These are phyloP conservation scores for Cylloceria caligata DNA, from an alignment of 2,888 invertebrate genomes.

Conservation along the genomic window DNA sequence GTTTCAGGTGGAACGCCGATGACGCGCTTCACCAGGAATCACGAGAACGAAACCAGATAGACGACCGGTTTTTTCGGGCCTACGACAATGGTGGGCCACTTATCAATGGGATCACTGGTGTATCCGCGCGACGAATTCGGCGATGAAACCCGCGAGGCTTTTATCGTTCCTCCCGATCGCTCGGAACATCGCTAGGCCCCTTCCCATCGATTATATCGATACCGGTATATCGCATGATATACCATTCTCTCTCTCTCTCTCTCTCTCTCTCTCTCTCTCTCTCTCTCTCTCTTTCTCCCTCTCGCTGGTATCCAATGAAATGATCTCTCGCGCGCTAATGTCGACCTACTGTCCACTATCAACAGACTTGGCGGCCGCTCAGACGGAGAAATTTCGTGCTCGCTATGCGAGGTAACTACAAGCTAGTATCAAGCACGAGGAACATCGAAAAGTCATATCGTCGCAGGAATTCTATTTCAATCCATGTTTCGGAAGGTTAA, in stretches of 20 bases:
- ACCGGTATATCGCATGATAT: conserved; percentile 52
- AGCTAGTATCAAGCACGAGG: not conserved
- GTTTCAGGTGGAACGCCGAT: conserved; percentile 20
- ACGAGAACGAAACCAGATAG: not conserved
- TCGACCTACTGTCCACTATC: conserved; percentile 58
- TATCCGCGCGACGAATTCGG: conserved; percentile 78
- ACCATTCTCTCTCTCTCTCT: conserved; percentile 9
- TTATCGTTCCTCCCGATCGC: conserved; percentile 55
- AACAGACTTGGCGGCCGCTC: conserved; percentile 34
- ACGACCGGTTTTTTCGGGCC: conserved; percentile 70
- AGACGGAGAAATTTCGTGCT: conserved; percentile 60
- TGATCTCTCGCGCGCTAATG: conserved; percentile 47
- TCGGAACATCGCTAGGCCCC: conserved; percentile 34
- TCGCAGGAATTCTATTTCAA: not conserved
- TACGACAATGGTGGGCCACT: conserved; percentile 82
- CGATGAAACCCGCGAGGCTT: conserved; percentile 53
- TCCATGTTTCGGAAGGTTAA: not conserved
- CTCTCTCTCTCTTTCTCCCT: conserved; percentile 21
- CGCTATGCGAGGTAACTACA: not conserved
- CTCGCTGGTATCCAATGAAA: conserved; percentile 31
- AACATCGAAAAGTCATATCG: conserved; percentile 1
- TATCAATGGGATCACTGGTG: conserved; percentile 83
- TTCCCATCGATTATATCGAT: conserved; percentile 56
- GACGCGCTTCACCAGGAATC: conserved; percentile 33
- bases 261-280: conserved; percentile 5